These are phyloP conservation scores for Apis cerana DNA, from an alignment of 1,140 invertebrate species.

Conservation along the genomic window DNA sequence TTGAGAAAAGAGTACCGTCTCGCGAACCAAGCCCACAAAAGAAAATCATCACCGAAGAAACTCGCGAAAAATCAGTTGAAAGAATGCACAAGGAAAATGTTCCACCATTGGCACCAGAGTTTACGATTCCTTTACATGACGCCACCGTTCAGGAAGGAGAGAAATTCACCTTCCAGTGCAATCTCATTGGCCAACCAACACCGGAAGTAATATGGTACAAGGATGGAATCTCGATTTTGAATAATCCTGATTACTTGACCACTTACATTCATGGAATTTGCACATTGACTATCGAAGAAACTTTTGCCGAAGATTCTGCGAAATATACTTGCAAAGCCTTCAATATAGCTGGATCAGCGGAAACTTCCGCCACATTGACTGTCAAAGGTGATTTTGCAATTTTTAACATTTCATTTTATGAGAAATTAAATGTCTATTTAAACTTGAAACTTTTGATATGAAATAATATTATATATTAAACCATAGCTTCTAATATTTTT, in stretches of 20 bases:
- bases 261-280: constrained; percentile 82
- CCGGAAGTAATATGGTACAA: constrained; percentile 87
- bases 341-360: constrained; percentile 86
- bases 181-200: constrained; percentile 81
- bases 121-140: constrained; percentile 85
- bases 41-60: constrained; percentile 51
- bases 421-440: not conserved
- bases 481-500: not conserved
- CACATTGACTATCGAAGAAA: constrained; percentile 88
- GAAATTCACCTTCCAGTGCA: constrained; percentile 84
- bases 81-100: constrained; percentile 41
- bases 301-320: constrained; percentile 91
- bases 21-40: constrained; percentile 63
- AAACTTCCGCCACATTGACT: constrained; percentile 87
- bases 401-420: not conserved
- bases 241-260: constrained; percentile 87
- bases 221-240: constrained; percentile 85
- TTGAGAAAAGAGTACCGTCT: constrained; percentile 62
- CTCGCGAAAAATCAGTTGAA: not conserved
- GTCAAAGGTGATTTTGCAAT: constrained; percentile 85
- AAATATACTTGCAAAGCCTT: constrained; percentile 88
- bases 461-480: not conserved
- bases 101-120: constrained; percentile 80
- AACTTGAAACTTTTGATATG: not conserved
- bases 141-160: constrained; percentile 88